Base-by-base conservation (phyloP, 2,888 invertebrate species). In the Eumerus sabulonum region DNA sequence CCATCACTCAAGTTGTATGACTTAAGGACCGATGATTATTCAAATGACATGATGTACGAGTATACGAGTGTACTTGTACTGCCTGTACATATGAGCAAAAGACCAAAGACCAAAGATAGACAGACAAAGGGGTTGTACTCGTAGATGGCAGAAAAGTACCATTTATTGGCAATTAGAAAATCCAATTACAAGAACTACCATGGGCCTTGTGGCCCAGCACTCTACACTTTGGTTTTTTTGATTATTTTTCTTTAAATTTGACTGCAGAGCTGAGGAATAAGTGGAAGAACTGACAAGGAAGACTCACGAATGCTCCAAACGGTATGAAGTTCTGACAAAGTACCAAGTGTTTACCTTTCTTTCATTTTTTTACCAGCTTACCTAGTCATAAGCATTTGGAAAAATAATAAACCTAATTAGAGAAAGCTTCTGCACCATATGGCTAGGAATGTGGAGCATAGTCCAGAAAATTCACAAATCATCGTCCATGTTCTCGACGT, bases 1-100 rank as follows among this genome's bases (percentile, higher is more conserved):
- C 27, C 27, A 27, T 27, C 27, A n/a, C n/a, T 7, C 27, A 27
- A 4, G 27, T 2, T 27, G 27, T 27, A 27, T 27, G 64, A 67
- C 73, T 27, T 67, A 68, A 77, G 67, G 77, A 73, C 62, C 51
- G 56, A 76, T 73, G 73, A 73, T 73, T 73, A 68, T 77, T 72
- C 67, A 63, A 68, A 67, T 72, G 51, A 45, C 36, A 67, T 67
- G 67, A 62, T 72, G 67, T 27, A 76, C 62, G 62, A 72, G 45
- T 60, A 27, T 17, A 42, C n/a, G n/a, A n/a, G n/a, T n/a, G n/a
- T 27, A 27, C 7, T 27, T 27, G 18, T 18, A 57, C 13, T 14
- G 57, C 36, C 12, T 60, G 60, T 40, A 18, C 45, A 38, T 60
- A 40, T 47, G 11, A 45, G 13, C 17, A 45, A 9, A 35, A 44